Base-by-base conservation (phyloP, 2,113 vertebrate genomes). In the Acanthochromis polyacanthus region DNA sequence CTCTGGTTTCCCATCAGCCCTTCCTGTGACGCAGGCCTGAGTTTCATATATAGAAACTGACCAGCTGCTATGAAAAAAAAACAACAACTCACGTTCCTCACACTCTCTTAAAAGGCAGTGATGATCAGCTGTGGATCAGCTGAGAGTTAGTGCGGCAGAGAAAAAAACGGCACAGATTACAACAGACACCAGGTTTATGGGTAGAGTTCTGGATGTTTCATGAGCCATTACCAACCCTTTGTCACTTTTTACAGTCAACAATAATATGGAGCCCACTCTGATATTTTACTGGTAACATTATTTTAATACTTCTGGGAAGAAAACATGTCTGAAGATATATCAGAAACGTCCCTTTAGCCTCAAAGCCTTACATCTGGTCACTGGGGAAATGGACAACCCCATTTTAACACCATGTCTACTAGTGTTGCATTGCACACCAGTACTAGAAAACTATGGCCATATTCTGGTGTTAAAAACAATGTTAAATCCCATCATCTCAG, bases 21-120 rank as follows among this genome's bases (percentile, higher is more conserved):
- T 84, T 89, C 72, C 85, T 85, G 81, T 89, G 80, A 92, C 59
- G 65, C 80, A 85, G 76, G 32, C 1, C 62, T 71, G 45, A 0
- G 10, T 70, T 87, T 91, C 85, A 92, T 76, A 90, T 91, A 87
- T 88, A 92, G 91, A 85, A 91, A 84, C 19, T 84, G 82, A 85
- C 67, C 81, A 81, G 84, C 78, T 87, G 88, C 82, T 77, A 69
- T 82, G 80, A 90, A 86, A 91, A 36, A 32, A 32, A 25, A 25
- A 25, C 9, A 36, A 89, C 73, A 73, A 79, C 67, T 81, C 0
- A 11, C 71, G 63, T 77, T 0, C 74, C 79, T 72, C 69, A 89
- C 83, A 76, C 85, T 79, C 90, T 86, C 64, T 81, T 85, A 52
- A 62, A 90, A 86, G 45, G 4, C 38, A 57, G 51, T 61, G 83